Evolutionary conservation across 2,797 vertebrate species (phyloP).

Genomic region (Enteromius paludinosus): DNA sequence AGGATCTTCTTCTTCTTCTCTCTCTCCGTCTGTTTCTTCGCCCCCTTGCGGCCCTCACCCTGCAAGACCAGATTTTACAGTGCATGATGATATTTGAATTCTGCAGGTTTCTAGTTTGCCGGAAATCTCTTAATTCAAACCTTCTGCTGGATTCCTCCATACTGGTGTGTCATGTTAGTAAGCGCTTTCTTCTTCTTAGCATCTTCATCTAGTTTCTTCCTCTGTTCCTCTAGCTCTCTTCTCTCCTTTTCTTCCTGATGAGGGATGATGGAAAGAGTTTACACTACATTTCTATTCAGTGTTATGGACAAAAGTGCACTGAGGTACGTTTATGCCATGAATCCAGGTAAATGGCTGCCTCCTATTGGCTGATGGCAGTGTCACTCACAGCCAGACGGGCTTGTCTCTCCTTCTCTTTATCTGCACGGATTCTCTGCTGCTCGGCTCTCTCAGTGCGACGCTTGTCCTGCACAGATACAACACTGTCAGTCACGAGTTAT

Average conservation of each 20-base stretch:
- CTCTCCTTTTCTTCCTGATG: slow-evolving; percentile 80
- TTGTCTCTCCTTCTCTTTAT: slow-evolving; percentile 77
- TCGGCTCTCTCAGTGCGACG: slow-evolving; percentile 78
- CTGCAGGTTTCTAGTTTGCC: background rate
- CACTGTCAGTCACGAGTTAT: background rate
- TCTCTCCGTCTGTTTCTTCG: slow-evolving; percentile 80
- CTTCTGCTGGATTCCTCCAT: slow-evolving; percentile 76
- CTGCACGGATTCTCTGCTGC: slow-evolving; percentile 75
- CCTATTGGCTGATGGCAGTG: background rate
- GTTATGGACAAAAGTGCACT: background rate
- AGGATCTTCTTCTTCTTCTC: slow-evolving; percentile 82
- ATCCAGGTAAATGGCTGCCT: background rate
- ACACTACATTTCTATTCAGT: background rate
- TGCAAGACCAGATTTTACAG: slow-evolving; percentile 48
- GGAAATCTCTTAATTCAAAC: slow-evolving; percentile 54
- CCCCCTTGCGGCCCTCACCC: slow-evolving; percentile 75
- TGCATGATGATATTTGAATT: background rate
- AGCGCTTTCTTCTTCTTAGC: slow-evolving; percentile 81
- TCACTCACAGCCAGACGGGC: slow-evolving; percentile 73
- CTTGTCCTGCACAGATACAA: slow-evolving; percentile 71
- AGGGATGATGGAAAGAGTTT: background rate
- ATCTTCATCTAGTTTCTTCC: slow-evolving; percentile 76
- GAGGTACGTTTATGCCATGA: too few relatives aligned
- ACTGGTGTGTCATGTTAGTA: slow-evolving; percentile 77
- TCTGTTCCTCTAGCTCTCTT: slow-evolving; percentile 74